Evolutionary conservation across 2,888 invertebrate species (phyloP).

Genomic region (Sminthurides aquaticus): DNA sequence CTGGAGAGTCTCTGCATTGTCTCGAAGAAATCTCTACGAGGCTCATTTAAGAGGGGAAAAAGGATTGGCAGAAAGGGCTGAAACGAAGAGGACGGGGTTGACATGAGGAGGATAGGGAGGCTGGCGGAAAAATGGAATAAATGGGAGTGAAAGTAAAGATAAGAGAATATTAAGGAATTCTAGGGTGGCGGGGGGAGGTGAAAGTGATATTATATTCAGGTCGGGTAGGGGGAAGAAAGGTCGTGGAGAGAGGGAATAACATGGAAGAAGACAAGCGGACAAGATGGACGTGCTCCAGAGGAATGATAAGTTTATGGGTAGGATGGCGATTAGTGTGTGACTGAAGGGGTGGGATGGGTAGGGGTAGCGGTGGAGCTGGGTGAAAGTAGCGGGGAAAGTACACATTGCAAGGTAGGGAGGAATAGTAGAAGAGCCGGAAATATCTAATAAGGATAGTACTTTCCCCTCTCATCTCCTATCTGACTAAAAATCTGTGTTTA

Average conservation of each 20-base stretch:
- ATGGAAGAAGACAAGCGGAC: not conserved
- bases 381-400: too few relatives aligned
- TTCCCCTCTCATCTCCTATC: too few relatives aligned
- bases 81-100: not conserved
- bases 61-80: not conserved
- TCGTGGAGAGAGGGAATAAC: not conserved
- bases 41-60: not conserved
- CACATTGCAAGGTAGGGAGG: not conserved
- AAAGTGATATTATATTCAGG: not conserved
- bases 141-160: not conserved
- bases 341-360: not conserved
- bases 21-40: not conserved
- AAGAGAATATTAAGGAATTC: too few relatives aligned
- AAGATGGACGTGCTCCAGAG: not conserved
- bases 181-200: too few relatives aligned
- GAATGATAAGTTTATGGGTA: not conserved
- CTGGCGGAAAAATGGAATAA: too few relatives aligned
- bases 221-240: not conserved
- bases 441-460: too few relatives aligned
- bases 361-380: too few relatives aligned
- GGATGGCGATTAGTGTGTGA: not conserved
- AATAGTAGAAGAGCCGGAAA: not conserved
- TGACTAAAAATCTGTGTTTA: too few relatives aligned
- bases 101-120: too few relatives aligned
- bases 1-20: not conserved